Base-by-base conservation (phyloP, 2,797 vertebrate species). In the Alca torda region DNA sequence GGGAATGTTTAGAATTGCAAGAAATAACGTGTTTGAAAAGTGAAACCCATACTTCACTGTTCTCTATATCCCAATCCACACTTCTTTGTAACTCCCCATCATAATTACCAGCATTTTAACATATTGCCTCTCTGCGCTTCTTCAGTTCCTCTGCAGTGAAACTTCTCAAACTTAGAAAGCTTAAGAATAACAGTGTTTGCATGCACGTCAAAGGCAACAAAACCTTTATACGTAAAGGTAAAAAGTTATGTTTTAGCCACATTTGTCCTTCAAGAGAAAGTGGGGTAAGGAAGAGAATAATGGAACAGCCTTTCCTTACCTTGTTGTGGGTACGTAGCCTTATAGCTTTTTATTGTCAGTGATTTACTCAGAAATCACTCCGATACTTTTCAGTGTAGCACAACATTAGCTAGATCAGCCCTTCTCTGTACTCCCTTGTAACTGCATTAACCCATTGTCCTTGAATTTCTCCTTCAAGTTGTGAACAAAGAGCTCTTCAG, bases 391-490 rank as follows among this genome's bases (percentile, higher is more conserved):
- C 65, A 85, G 39, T 50, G 87, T 69, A 91, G 60, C 59, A 50
- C 70, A 90, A 33, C 69, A 57, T 90, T 94, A 95, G 78, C 60
- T 78, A 65, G 45, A 92, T 87, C 90, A 92, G 87, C 75, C 76
- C 25, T 89, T 77, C 81, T 77, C 57, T 92, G 73, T 96, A 53
- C 84, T 92, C 53, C 16, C 53, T 91, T 81, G 91, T 85, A 89
- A 93, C 89, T 91, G 75, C 91, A 94, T 95, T 96, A 95, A 93
- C 87, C 57, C 0, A 0, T 16, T 80, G 91, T 91, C 96, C 92
- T 96, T 97, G 89, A 87, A 72, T 96, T 80, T 93, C 87, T 96
- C 87, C 95, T 95, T 92, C 81, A 70, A 87, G 68, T 77, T 91
- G 70, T 77, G 81, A 96, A 91, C 84, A 95, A 97, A 96, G 74